phyloP scores from a whole-genome alignment of 2,888 invertebrate species.

The Acholoe squamosa region DNA sequence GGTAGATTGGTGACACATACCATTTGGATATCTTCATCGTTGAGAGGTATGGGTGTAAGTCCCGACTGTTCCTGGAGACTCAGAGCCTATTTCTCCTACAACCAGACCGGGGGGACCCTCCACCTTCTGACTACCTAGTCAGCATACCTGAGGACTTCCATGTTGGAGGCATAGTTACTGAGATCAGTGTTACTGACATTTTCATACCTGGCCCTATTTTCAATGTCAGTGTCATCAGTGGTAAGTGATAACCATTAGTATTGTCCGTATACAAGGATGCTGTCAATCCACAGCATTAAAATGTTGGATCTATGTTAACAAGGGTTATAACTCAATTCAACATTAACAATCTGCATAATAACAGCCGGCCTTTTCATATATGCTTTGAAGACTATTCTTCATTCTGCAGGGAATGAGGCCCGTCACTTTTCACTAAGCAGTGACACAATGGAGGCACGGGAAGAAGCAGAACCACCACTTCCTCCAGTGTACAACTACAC shows the following conservation, averaged over 20 bases:
- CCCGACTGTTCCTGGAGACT: constrained; percentile 74
- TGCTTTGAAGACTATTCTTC: no score
- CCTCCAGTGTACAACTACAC: constrained; percentile 70
- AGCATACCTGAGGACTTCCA: constrained; percentile 75
- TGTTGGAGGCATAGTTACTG: constrained; percentile 74
- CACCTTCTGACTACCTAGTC: constrained; percentile 73
- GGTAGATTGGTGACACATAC: constrained; percentile 69
- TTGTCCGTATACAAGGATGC: no score
- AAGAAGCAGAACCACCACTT: constrained; percentile 68
- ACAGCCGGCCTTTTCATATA: no score
- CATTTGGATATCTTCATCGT: constrained; percentile 75
- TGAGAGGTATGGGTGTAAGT: constrained; percentile 73
- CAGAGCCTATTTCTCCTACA: constrained; percentile 67
- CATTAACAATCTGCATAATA: no score
- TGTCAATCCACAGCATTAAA: no score
- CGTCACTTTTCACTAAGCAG: constrained; percentile 72
- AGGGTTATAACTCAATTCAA: no score
- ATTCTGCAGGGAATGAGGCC: constrained; percentile 75
- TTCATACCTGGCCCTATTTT: constrained; percentile 73
- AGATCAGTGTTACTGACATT: constrained; percentile 73
- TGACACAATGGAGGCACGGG: constrained; percentile 70
- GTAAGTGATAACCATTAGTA: no score
- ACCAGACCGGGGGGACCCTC: constrained; percentile 68
- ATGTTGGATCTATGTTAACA: no score
- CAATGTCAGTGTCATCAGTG: constrained; percentile 67